Conservation (phyloP, 2,113 vertebrate genomes). For the Oxyruncus cristatus region DNA sequence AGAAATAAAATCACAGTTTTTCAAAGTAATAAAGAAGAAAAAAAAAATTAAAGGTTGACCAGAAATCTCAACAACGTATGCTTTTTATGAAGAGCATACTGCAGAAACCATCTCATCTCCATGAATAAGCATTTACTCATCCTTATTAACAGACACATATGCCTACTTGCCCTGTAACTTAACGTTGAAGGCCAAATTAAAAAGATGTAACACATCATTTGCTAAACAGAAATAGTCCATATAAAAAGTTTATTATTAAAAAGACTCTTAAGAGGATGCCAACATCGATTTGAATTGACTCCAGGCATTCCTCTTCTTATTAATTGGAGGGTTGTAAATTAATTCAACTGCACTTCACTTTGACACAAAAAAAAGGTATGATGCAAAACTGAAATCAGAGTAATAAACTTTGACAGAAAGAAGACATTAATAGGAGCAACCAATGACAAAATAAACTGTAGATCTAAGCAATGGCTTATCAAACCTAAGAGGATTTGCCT, state of each 20-base stretch:
- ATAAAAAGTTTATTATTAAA: not conserved
- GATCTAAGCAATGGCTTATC: conserved; percentile 61
- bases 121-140: conserved; percentile 14
- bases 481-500: conserved; percentile 71
- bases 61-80: not conserved
- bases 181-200: not conserved
- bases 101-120: not conserved
- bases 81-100: not conserved
- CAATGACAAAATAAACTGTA: conserved; percentile 23
- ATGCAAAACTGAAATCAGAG: not conserved
- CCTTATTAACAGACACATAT: not conserved
- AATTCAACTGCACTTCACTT: not conserved
- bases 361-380: not conserved
- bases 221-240: not conserved
- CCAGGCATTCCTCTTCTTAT: not conserved
- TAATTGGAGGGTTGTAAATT: not conserved
- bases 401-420: conserved; percentile 21
- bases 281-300: not conserved
- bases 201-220: not conserved
- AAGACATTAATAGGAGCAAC: conserved; percentile 30
- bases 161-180: not conserved
- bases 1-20: not conserved
- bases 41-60: not conserved
- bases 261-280: not conserved
- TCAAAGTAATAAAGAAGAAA: not conserved